Base-by-base conservation (phyloP, 2,888 invertebrate genomes). In the Caradrina clavipalpis region DNA sequence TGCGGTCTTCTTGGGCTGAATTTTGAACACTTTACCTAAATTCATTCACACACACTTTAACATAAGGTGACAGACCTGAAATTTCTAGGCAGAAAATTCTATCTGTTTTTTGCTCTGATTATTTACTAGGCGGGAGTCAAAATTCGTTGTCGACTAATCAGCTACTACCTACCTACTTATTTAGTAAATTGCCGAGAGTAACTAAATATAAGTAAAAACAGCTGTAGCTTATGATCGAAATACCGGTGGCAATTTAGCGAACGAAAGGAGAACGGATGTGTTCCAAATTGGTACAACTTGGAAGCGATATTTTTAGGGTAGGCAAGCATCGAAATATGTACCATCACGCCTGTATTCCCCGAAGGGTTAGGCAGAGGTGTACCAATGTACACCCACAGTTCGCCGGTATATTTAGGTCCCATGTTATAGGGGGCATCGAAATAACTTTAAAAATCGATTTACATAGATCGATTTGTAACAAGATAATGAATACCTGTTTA, bases 251-350 rank as follows among this genome's bases (percentile, higher is more conserved):
- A 72, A 57, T 53, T 70, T 39, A 13, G 35, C 26, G 8, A 60
- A 49, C 22, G 31, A 60, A 56, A 56, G 10, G 42, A 17, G 42
- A 57, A 53, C 60, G 56, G 53, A 76, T 51, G 60, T 60, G 47
- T 54, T 60, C 11, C 22, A 57, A 75, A 75, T 70, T 77, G 53
- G 51, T 63, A 49, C 45, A 15, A 45, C 54, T 55, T n/a, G 4
- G 39, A n/a, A 19, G 58, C 7, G 11, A 47, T 64, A 74, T 39
- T 63, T 58, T 56, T 11, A 39, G 39, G 39, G 39, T 39, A 39
- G 11, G 13, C 39, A 39, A 10, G 35, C 10, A 35, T 35, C 7
- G 11, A 35, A 35, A 35, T 35, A 35, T 10, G 7, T 31, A 26
- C 26, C 26, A 26, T n/a, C n/a, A n/a, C n/a, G n/a, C n/a, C n/a